Evolutionary conservation across 2,113 vertebrate genomes (phyloP).

Genomic region (Thymallus thymallus): DNA sequence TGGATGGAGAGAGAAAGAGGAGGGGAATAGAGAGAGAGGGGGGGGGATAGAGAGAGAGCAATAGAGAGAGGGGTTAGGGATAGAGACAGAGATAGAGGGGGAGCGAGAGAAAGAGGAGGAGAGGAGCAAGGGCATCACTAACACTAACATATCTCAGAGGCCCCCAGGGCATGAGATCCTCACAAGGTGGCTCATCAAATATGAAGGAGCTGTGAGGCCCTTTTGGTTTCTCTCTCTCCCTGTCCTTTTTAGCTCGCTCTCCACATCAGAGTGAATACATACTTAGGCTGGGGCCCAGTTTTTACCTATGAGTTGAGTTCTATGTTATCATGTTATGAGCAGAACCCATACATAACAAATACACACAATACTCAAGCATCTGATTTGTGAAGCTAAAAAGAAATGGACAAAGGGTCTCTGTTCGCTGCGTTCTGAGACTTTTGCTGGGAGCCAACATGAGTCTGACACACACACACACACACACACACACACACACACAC

Average conservation of each 20-base stretch:
- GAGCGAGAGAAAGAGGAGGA: background rate
- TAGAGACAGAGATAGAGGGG: slow-evolving; percentile 10
- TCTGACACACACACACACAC: slow-evolving; percentile 44
- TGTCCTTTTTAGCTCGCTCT: background rate
- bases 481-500: too few relatives aligned
- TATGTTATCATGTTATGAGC: too few relatives aligned
- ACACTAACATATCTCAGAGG: slow-evolving; percentile 59
- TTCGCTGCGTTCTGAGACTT: slow-evolving; percentile 40
- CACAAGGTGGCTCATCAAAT: slow-evolving; percentile 68
- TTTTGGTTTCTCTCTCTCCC: too few relatives aligned
- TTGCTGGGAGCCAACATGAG: slow-evolving; percentile 54
- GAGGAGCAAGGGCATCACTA: slow-evolving; percentile 63
- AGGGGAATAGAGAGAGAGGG: background rate
- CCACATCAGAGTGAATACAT: slow-evolving; percentile 16
- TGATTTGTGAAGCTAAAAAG: slow-evolving; percentile 14
- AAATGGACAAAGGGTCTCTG: slow-evolving; percentile 37
- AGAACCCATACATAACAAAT: too few relatives aligned
- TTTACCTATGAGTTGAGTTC: background rate
- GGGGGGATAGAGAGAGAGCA: background rate
- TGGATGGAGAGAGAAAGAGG: background rate
- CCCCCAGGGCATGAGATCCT: slow-evolving; percentile 52
- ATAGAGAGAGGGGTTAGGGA: background rate
- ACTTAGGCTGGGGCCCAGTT: slow-evolving; percentile 14
- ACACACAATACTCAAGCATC: background rate
- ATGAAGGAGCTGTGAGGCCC: slow-evolving; percentile 50